Percentiles rank a stretch among this genome's conserved stretches.
These are phyloP conservation scores for Agriopis aurantiaria DNA, from an alignment of 2,888 invertebrate species.

Conservation along the genomic window DNA sequence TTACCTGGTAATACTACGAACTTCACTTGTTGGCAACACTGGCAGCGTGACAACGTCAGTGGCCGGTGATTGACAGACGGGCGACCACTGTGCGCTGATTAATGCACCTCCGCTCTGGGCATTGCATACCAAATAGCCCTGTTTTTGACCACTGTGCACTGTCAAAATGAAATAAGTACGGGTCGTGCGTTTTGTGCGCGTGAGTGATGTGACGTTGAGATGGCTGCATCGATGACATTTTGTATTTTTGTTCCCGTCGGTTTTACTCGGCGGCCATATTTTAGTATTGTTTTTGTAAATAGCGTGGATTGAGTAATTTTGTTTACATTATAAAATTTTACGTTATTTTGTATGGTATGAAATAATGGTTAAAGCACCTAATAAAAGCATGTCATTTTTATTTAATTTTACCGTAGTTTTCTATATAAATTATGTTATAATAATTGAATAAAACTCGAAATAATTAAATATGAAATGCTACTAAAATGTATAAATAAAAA, in stretches of 20 bases:
- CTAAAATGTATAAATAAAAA: too few species aligned
- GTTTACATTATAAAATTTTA: too few species aligned
- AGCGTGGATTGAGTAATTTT: too few species aligned
- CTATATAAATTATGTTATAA: too few species aligned
- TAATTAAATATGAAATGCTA: too few species aligned
- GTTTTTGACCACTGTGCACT: slow-evolving; percentile 43
- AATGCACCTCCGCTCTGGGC: slow-evolving; percentile 43
- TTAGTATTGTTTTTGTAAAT: background rate
- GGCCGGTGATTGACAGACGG: slow-evolving; percentile 46
- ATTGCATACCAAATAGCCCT: slow-evolving; percentile 43
- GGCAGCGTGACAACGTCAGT: slow-evolving; percentile 42
- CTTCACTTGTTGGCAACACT: slow-evolving; percentile 32
- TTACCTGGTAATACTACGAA: slow-evolving; percentile 8
- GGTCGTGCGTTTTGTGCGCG: slow-evolving; percentile 37
- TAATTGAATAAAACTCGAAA: too few species aligned
- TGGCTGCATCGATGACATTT: slow-evolving; percentile 11
- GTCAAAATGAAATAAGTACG: slow-evolving; percentile 45
- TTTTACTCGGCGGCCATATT: background rate
- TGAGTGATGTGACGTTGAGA: slow-evolving; percentile 34
- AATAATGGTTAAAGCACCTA: too few species aligned
- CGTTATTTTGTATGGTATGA: too few species aligned
- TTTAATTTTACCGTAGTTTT: too few species aligned
- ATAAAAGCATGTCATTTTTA: too few species aligned
- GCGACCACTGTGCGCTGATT: slow-evolving; percentile 43
- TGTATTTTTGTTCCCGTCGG: slow-evolving; percentile 9